phyloP scores from a whole-genome alignment of 2,888 invertebrate species.

The Pseudococcus jackbeardsleyi region DNA sequence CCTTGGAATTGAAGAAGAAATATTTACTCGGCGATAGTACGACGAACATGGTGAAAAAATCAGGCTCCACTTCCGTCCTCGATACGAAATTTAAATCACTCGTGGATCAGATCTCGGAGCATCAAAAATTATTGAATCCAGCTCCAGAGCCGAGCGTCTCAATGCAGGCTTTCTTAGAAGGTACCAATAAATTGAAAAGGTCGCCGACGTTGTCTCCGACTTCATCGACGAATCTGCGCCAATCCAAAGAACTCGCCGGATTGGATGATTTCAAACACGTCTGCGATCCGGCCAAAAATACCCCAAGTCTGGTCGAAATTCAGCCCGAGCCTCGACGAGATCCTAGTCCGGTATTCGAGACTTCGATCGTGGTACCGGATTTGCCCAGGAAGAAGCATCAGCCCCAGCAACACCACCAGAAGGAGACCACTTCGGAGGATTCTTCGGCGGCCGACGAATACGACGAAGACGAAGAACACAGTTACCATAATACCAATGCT shows the following conservation, averaged over 20 bases:
- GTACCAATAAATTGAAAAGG: conserved; percentile 69
- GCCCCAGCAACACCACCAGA: neutral
- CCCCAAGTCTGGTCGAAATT: conserved; percentile 56
- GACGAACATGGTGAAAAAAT: conserved; percentile 78
- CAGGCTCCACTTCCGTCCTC: conserved; percentile 85
- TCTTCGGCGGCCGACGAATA: conserved; percentile 66
- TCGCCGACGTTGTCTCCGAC: conserved; percentile 67
- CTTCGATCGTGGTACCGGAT: conserved; percentile 77
- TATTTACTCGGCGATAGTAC: conserved; percentile 79
- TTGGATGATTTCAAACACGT: conserved; percentile 68
- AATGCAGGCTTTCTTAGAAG: conserved; percentile 79
- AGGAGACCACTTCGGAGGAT: conserved; percentile 64
- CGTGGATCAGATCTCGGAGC: conserved; percentile 87
- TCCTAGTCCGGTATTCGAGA: conserved; percentile 77
- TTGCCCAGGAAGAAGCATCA: conserved; percentile 68
- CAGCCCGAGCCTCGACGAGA: conserved; percentile 71
- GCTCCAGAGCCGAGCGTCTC: conserved; percentile 79
- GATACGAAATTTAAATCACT: conserved; percentile 88
- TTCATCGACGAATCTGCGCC: conserved; percentile 61
- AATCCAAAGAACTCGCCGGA: conserved; percentile 67
- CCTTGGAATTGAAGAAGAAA: conserved; percentile 86
- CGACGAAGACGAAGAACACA: conserved; percentile 70
- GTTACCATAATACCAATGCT: conserved; percentile 64
- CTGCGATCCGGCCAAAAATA: conserved; percentile 67
- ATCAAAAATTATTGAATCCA: conserved; percentile 87